Evolutionary conservation across 2,888 invertebrate genomes (phyloP).

Genomic region (Sinotaia quadrata): DNA sequence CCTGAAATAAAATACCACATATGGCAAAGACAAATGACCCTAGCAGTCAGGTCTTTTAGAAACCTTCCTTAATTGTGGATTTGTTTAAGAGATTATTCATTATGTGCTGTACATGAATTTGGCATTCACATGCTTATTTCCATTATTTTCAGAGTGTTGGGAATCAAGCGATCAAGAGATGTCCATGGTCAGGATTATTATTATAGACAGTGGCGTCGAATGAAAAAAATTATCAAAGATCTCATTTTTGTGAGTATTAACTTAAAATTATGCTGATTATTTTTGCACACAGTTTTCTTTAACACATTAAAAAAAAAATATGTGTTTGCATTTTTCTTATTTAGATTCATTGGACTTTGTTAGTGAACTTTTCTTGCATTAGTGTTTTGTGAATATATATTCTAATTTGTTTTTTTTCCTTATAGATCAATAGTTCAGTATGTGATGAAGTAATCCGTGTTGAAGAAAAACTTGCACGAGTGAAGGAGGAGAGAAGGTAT

Average conservation of each 20-base stretch:
- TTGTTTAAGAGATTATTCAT: neutral
- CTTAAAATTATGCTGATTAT: too few species aligned
- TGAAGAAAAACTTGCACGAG: constrained; percentile 85
- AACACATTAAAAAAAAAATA: too few species aligned
- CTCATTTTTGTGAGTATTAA: constrained; percentile 73
- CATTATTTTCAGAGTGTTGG: constrained; percentile 14
- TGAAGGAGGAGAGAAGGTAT: constrained; percentile 84
- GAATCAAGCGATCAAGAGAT: constrained; percentile 6
- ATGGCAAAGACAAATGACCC: too few species aligned
- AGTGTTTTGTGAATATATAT: too few species aligned
- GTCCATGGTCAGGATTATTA: constrained; percentile 58
- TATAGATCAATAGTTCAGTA: constrained; percentile 75
- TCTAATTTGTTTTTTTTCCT: constrained; percentile 23
- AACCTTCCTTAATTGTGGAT: too few species aligned
- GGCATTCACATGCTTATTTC: too few species aligned
- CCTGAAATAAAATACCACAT: too few species aligned
- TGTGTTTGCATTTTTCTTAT: too few species aligned
- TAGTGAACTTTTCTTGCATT: too few species aligned
- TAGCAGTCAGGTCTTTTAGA: too few species aligned
- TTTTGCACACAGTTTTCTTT: too few species aligned
- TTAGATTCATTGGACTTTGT: too few species aligned
- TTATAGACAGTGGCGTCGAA: constrained; percentile 66
- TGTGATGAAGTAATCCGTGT: constrained; percentile 90
- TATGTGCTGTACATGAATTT: neutral
- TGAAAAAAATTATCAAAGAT: constrained; percentile 70